Percentiles rank a stretch among this genome's conserved stretches.
phyloP scores from a whole-genome alignment of 2,113 vertebrate genomes.

The Myotis davidii region DNA sequence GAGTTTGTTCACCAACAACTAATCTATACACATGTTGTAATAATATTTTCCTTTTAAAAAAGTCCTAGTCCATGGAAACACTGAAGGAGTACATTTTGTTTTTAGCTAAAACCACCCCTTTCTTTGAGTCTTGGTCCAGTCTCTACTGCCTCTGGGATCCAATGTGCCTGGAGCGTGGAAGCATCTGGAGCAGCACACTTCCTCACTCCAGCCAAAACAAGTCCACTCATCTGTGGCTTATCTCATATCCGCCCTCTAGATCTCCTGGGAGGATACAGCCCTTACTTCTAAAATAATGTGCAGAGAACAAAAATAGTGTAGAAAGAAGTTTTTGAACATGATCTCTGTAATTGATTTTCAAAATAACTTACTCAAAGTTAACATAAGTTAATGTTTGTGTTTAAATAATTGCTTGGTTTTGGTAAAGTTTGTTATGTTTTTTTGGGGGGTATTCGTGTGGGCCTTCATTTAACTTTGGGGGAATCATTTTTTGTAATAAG shows the following conservation, averaged over 20 bases:
- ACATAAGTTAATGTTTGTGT: neutral
- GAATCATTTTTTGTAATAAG: neutral
- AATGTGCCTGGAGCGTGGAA: constrained; percentile 57
- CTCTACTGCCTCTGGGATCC: constrained; percentile 12
- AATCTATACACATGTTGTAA: neutral
- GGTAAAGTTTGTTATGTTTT: neutral
- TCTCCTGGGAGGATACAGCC: constrained; percentile 75
- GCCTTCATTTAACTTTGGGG: neutral
- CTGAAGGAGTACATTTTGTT: constrained; percentile 20
- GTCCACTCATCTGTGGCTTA: constrained; percentile 67
- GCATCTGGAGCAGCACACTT: constrained; percentile 72
- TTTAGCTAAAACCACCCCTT: neutral
- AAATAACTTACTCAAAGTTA: constrained; percentile 21
- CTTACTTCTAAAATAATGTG: constrained; percentile 64
- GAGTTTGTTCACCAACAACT: constrained; percentile 2
- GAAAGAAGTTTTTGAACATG: constrained; percentile 28
- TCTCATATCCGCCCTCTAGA: constrained; percentile 69
- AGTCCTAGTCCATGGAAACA: neutral
- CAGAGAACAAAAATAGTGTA: constrained; percentile 68
- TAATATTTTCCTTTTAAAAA: constrained; percentile 45
- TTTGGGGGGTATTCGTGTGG: neutral
- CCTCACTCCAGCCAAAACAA: constrained; percentile 73
- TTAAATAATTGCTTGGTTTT: constrained; percentile 13
- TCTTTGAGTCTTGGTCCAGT: neutral
- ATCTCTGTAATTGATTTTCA: constrained; percentile 8